Evolutionary conservation across 2,113 vertebrate genomes (phyloP).

Genomic region (Artemisiospiza belli): DNA sequence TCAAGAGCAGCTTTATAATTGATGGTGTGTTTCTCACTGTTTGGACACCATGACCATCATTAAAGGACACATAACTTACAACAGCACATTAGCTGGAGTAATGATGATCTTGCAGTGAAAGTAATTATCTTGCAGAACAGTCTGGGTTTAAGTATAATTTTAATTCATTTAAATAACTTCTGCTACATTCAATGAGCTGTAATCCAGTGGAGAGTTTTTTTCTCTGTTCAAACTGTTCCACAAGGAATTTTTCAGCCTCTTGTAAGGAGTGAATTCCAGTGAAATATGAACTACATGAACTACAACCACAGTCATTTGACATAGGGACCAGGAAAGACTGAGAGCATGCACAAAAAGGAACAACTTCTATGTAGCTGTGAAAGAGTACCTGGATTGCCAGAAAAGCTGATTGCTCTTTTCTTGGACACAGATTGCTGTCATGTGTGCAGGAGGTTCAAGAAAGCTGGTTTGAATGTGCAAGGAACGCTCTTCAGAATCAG

Average conservation of each 20-base stretch:
- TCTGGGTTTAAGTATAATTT: neutral
- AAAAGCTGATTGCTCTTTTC: neutral
- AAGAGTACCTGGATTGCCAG: neutral
- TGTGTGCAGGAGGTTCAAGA: neutral
- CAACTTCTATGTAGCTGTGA: neutral
- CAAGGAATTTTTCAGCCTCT: neutral
- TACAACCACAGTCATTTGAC: neutral
- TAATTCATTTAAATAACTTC: neutral
- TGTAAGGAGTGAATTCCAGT: neutral
- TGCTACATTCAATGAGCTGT: neutral
- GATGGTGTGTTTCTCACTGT: neutral
- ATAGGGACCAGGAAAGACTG: neutral
- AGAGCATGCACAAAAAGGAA: neutral
- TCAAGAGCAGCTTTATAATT: neutral
- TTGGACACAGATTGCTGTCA: neutral
- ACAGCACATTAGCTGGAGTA: neutral
- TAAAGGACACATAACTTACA: neutral
- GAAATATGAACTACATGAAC: neutral
- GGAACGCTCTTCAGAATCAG: neutral
- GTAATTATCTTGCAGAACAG: neutral
- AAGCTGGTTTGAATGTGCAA: neutral
- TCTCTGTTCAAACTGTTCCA: neutral
- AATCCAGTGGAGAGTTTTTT: neutral
- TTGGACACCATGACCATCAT: neutral
- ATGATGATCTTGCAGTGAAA: neutral